phyloP scores from a whole-genome alignment of 2,797 vertebrate genomes.

The Gymnothorax javanicus region DNA sequence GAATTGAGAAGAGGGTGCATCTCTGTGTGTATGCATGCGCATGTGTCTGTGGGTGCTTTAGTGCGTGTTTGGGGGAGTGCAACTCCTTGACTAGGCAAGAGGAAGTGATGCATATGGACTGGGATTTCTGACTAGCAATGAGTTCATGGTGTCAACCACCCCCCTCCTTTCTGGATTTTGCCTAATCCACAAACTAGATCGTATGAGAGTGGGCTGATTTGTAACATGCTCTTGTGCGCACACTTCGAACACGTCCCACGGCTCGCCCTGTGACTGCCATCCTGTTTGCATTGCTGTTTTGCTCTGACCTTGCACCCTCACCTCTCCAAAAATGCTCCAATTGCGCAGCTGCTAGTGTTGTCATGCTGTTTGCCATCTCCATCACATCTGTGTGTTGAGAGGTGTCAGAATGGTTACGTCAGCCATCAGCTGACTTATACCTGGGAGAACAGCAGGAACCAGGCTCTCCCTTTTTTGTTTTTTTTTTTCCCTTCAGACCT shows the following conservation, averaged over 20 bases:
- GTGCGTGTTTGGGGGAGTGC: neutral
- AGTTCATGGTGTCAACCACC: neutral
- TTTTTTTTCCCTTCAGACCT: neutral
- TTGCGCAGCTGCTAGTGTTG: neutral
- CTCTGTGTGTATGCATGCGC: neutral
- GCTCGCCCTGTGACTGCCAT: neutral
- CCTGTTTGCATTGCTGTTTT: neutral
- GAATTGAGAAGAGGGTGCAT: neutral
- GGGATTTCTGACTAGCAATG: slow-evolving; percentile 11
- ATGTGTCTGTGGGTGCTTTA: neutral
- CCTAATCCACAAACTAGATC: neutral
- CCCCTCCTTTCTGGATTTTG: neutral
- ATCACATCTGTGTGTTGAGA: neutral
- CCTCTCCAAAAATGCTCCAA: neutral
- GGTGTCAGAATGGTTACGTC: neutral
- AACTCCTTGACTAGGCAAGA: neutral
- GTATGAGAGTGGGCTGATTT: neutral
- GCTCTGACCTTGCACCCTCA: neutral
- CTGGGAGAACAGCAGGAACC: neutral
- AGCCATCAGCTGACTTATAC: neutral
- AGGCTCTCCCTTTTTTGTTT: neutral
- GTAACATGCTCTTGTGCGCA: neutral
- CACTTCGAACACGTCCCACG: neutral
- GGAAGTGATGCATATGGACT: slow-evolving; percentile 6
- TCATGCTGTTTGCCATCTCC: neutral